Conservation (phyloP, 2,797 vertebrate genomes). For the Carduelis carduelis region DNA sequence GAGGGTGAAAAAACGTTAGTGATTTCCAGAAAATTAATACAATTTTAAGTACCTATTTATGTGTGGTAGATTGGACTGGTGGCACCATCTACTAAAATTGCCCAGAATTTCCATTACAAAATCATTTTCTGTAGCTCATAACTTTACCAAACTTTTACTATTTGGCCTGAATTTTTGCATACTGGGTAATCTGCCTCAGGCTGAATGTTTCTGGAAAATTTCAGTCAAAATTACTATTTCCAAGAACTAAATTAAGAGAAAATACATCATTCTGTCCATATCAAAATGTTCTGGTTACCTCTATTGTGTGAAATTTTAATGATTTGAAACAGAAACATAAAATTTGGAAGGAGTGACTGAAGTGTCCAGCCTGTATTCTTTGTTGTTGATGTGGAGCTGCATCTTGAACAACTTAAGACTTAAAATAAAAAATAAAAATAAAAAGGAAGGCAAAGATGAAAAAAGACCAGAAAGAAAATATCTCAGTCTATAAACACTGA, state of each 20-base stretch:
- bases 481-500: neutral
- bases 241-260: slow-evolving; percentile 12
- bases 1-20: neutral
- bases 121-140: neutral
- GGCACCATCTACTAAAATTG: neutral
- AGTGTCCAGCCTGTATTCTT: neutral
- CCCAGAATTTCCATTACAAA: slow-evolving; percentile 24
- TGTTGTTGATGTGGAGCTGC: neutral
- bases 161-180: slow-evolving; percentile 19
- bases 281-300: neutral
- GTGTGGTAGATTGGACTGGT: neutral
- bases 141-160: slow-evolving; percentile 11
- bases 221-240: slow-evolving; percentile 13
- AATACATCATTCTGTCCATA: neutral
- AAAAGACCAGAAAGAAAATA: neutral
- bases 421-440: no score
- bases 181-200: neutral
- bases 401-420: neutral
- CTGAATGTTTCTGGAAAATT: slow-evolving; percentile 28
- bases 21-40: neutral
- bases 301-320: neutral
- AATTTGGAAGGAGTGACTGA: neutral
- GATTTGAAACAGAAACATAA: neutral
- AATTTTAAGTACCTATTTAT: neutral
- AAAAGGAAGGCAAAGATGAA: neutral